Conservation (phyloP, 2,888 invertebrate genomes). For the Pyrrhia umbra region DNA sequence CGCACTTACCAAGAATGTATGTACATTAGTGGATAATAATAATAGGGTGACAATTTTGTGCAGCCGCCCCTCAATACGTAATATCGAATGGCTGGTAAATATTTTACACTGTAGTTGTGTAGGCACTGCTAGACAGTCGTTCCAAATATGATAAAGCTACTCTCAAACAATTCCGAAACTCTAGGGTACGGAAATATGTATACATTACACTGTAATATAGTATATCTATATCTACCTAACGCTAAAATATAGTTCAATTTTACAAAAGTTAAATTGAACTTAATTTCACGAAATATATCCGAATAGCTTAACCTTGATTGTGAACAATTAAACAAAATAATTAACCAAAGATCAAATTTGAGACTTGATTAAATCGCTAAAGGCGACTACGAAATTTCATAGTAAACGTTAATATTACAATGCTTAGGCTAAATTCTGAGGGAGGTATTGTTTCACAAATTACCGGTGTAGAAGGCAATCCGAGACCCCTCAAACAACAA, state of each 20-base stretch:
- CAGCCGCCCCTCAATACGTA: conserved; percentile 14
- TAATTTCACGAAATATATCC: conserved; percentile 34
- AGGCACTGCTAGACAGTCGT: too few relatives aligned
- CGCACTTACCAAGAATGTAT: conserved; percentile 42
- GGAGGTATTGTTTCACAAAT: conserved; percentile 75
- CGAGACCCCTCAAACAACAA: conserved; percentile 66
- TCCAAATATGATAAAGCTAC: too few relatives aligned
- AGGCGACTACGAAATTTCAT: conserved; percentile 52
- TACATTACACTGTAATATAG: too few relatives aligned
- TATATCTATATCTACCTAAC: not conserved
- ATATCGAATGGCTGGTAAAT: conserved; percentile 10
- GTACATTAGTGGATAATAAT: conserved; percentile 47
- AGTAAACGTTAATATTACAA: conserved; percentile 64
- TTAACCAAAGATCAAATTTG: conserved; percentile 62
- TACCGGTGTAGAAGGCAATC: conserved; percentile 70
- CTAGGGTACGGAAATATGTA: not conserved
- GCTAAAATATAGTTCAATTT: conserved; percentile 1
- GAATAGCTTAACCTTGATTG: conserved; percentile 24
- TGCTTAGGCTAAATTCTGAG: conserved; percentile 61
- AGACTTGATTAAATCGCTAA: conserved; percentile 66
- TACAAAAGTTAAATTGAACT: conserved; percentile 23
- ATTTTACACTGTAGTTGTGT: too few relatives aligned
- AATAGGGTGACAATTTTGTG: conserved; percentile 23
- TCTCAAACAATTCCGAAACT: too few relatives aligned
- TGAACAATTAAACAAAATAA: conserved; percentile 60